Base-by-base conservation (phyloP, 53 echinoderm and acorn worm genomes). In the Paelopatides confundens region DNA sequence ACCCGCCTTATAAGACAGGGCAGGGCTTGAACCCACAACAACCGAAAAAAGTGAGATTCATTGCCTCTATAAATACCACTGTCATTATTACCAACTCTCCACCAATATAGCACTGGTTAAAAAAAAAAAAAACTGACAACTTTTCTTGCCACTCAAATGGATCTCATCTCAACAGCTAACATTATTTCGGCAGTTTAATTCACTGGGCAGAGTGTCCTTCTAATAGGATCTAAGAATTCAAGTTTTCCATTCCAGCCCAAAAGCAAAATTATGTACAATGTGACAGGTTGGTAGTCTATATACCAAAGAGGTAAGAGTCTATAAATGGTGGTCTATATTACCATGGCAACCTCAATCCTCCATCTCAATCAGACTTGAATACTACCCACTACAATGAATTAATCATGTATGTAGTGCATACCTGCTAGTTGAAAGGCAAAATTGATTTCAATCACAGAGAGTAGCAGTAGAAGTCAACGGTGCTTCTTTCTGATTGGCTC, bases 371-470 rank as follows among this genome's bases (percentile, higher is more conserved):
- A 40, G 74, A 74, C 40, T 39, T 46, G 46, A 37, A 74, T 10
- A 74, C 74, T 74, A 74, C 74, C 74, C 23, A 46, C 74, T 23
- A n/a, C n/a, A n/a, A 74, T 74, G 74, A 74, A 74, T 74, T 74
- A 74, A 74, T 74, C 74, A 74, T 74, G 47, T 46, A 74, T 74
- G 47, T 46, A 40, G 74, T 74, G 74, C 74, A 74, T 74, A 74
- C 40, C 74, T 74, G 17, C 39, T 14, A 74, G 40, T 71, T 74
- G 74, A n/a, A 74, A 70, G 74, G 74, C 40, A 36, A 74, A 74
- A 74, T 74, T 74, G 46, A 74, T 74, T 74, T 74, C 46, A 74
- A 39, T 46, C 46, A 46, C 74, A 74, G 24, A 58, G 5, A 40
- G 40, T 28, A 74, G 40, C 46, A 39, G 40, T 36, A 39, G 35